phyloP scores from a whole-genome alignment of 2,797 vertebrate genomes.

The Hypotaenidia okinawae region DNA sequence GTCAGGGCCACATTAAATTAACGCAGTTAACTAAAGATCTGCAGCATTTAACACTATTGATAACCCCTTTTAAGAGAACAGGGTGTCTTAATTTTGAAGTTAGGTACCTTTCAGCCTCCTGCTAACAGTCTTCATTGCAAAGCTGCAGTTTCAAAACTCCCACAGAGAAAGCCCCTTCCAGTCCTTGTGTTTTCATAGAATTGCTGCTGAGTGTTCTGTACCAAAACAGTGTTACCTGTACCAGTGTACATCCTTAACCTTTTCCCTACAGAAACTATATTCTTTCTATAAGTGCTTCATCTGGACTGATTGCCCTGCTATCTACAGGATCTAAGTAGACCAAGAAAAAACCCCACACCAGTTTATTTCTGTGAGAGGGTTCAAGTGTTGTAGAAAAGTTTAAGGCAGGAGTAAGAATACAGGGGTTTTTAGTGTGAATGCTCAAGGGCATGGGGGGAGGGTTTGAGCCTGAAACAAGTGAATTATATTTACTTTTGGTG shows the following conservation, averaged over 20 bases:
- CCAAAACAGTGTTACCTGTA: background rate
- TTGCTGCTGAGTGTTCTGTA: background rate
- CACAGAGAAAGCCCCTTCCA: background rate
- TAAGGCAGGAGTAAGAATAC: background rate
- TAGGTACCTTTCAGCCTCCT: background rate
- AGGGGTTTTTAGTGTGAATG: constrained; percentile 18
- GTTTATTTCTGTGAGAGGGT: background rate
- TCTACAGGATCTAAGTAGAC: constrained; percentile 96
- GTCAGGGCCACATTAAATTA: rapidly evolving
- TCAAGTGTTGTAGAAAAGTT: background rate
- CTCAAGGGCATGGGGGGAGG: background rate
- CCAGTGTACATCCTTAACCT: constrained; percentile 79
- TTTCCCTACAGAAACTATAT: constrained; percentile 90
- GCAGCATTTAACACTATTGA: background rate
- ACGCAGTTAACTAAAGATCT: background rate
- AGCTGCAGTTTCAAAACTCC: background rate
- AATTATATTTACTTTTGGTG: background rate
- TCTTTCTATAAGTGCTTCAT: constrained; percentile 94
- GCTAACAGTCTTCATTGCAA: background rate
- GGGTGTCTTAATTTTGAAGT: background rate
- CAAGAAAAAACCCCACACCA: background rate
- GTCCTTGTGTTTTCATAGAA: background rate
- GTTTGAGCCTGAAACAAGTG: background rate
- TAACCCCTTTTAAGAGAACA: background rate
- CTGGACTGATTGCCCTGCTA: constrained; percentile 95